Evolutionary conservation across 2,797 vertebrate genomes (phyloP).

Genomic region (Halcyon chelicuti): DNA sequence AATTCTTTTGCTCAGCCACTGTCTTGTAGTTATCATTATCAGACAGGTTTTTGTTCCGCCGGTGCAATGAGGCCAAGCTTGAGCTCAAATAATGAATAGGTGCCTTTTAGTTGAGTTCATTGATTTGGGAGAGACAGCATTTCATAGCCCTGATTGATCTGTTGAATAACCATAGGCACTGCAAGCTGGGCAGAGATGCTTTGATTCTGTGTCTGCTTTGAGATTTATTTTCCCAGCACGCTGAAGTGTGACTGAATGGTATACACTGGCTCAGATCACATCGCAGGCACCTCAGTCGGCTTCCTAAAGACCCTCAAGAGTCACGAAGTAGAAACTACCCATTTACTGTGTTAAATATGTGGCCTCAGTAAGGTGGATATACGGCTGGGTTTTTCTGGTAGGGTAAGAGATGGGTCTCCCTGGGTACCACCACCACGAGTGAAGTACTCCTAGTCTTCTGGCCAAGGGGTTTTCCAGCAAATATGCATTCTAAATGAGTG

Average conservation of each 20-base stretch:
- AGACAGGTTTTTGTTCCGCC: neutral
- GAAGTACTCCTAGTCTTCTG: neutral
- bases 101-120: conserved; percentile 21
- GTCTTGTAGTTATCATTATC: neutral
- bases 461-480: neutral
- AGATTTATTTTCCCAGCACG: neutral
- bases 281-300: accelerated
- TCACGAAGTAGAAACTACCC: neutral
- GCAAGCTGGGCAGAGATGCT: neutral
- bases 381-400: neutral
- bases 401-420: neutral
- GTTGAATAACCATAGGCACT: neutral
- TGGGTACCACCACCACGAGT: accelerated
- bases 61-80: neutral
- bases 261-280: neutral
- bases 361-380: neutral
- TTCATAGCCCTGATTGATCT: conserved; percentile 35
- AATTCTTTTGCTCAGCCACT: neutral
- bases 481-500: neutral
- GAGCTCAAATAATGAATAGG: conserved; percentile 8
- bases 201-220: neutral
- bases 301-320: neutral
- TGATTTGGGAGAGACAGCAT: conserved; percentile 26
- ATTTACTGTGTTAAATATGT: accelerated
- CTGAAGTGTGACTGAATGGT: neutral